Conservation (phyloP, 64 coral and sea anemone genomes). For the Catalaphyllia jardinei region DNA sequence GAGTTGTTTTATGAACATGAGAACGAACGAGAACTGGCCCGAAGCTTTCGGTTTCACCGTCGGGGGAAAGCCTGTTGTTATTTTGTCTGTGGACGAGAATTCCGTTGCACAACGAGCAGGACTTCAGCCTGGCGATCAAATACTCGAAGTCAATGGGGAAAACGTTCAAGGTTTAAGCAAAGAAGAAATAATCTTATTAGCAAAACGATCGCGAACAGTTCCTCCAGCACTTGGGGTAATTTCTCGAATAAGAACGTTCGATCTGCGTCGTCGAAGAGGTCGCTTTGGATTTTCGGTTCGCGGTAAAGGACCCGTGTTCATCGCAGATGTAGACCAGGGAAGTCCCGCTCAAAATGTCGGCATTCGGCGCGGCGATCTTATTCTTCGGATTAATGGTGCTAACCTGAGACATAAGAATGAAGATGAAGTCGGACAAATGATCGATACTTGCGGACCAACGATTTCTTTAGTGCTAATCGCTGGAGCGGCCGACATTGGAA, state of each 20-base stretch:
- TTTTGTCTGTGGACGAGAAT: slow-evolving; percentile 82
- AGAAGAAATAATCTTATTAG: slow-evolving; percentile 86
- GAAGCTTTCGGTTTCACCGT: slow-evolving; percentile 90
- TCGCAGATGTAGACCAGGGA: slow-evolving; percentile 71
- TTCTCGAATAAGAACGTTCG: slow-evolving; percentile 93
- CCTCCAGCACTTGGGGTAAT: slow-evolving; percentile 93
- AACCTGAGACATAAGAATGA: slow-evolving; percentile 82
- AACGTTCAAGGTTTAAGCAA: slow-evolving; percentile 93
- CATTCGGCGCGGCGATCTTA: slow-evolving; percentile 81
- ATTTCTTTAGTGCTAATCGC: slow-evolving; percentile 88
- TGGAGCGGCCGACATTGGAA: slow-evolving; percentile 79
- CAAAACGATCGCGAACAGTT: slow-evolving; percentile 85
- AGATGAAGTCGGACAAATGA: slow-evolving; percentile 79
- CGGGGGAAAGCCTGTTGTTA: slow-evolving; percentile 92
- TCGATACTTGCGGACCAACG: slow-evolving; percentile 81
- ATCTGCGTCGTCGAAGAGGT: slow-evolving; percentile 84
- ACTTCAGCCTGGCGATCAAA: slow-evolving; percentile 92
- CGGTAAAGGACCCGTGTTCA: slow-evolving; percentile 87
- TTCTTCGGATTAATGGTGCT: slow-evolving; percentile 86
- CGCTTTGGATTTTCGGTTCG: slow-evolving; percentile 87
- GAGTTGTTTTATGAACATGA: slow-evolving; percentile 49
- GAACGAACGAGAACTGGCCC: slow-evolving; percentile 90
- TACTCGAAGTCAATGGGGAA: slow-evolving; percentile 93
- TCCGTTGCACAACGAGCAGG: slow-evolving; percentile 92
- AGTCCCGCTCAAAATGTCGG: slow-evolving; percentile 83